Base-by-base conservation (phyloP, 2,888 invertebrate species). In the Drosophila mimica region DNA sequence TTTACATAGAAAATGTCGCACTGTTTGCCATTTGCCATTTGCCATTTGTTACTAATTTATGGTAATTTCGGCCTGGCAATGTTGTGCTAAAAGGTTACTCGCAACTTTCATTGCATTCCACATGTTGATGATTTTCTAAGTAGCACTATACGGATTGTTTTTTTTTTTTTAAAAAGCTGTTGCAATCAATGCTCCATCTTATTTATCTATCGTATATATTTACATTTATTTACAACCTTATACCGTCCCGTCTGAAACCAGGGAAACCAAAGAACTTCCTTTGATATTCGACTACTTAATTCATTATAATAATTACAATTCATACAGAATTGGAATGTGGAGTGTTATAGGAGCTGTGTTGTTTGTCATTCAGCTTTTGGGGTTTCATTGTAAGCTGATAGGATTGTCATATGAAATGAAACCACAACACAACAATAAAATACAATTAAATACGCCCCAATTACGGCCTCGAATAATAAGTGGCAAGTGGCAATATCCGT, bases 1-100 rank as follows among this genome's bases (percentile, higher is more conserved):
- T 84, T 88, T 84, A 81, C 86, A 86, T 77, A 49, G 81, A 72
- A 81, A 86, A 74, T 74, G 87, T 81, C 71, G 60, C 56, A 59
- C 54, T 53, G 49, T 48, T 56, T 66, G 54, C 79, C 71, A 68
- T 79, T 80, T 36, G 57, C 46, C 77, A 71, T 79, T 79, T 38
- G 54, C 43, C 76, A 71, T 80, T 79, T 30, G 62, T 43, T 72
- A 67, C 46, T 86, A 81, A 83, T 86, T 84, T 84, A 86, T 88
- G 81, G 66, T 86, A 86, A 88, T 83, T 85, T 78, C 49, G 38
- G 51, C 52, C 49, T 56, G 36, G 40, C 38, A 40, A 59, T 59
- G 49, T 62, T 57, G 63, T 51, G 28, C 28, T 40, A 15, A 73
- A 74, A 63, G 33, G 52, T 20, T 54, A 46, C 51, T 28, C 20